phyloP scores from a whole-genome alignment of 2,888 invertebrate genomes.

The Lithosia quadra region DNA sequence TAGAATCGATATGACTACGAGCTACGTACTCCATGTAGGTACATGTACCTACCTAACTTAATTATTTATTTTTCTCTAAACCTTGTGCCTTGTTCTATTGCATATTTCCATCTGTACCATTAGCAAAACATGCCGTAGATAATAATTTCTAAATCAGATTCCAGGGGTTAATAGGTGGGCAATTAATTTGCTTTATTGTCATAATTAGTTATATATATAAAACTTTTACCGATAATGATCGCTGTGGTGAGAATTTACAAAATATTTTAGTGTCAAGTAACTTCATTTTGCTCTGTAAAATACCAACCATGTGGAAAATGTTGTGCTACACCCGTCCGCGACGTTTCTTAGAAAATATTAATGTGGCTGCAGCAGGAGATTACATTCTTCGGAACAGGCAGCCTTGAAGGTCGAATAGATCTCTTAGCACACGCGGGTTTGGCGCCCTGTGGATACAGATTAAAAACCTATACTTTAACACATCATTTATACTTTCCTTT shows the following conservation, averaged over 20 bases:
- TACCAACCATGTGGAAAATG: conserved; percentile 69
- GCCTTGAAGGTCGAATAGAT: conserved; percentile 74
- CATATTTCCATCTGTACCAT: not conserved
- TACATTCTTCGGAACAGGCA: conserved; percentile 67
- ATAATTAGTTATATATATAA: not conserved
- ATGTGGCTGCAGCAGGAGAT: conserved; percentile 69
- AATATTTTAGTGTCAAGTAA: conserved; percentile 11
- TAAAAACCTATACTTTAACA: not conserved
- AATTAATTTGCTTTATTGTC: not conserved
- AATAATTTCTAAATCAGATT: not conserved
- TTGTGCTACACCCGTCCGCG: conserved; percentile 70
- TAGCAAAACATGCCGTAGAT: not conserved
- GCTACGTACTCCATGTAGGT: no score
- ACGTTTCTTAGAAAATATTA: conserved; percentile 79
- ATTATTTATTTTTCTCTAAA: not conserved
- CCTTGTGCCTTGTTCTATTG: not conserved
- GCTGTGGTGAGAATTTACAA: not conserved
- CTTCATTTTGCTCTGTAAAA: conserved; percentile 34
- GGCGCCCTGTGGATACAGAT: not conserved
- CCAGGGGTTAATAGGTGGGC: not conserved
- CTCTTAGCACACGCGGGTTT: not conserved
- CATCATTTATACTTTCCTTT: no score
- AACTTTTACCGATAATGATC: not conserved
- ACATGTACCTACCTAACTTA: no score
- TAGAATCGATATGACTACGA: no score